Conservation (phyloP, 2,888 invertebrate species). For the Acrobasis suavella region DNA sequence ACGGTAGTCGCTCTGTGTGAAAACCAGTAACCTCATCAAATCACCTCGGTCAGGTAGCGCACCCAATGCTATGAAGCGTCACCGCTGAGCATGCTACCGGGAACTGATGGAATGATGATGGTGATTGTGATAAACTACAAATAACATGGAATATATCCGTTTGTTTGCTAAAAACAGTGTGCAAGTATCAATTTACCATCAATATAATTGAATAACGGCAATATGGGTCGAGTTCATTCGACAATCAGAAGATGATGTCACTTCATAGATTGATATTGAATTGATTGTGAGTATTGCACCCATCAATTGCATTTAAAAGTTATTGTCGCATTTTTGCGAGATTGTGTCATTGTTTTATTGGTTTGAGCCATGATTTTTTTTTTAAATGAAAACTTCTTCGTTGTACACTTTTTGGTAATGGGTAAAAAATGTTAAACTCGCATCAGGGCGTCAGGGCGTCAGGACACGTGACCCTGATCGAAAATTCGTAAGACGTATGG, state of each 20-base stretch:
- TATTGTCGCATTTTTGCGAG: conserved; percentile 42
- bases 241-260: conserved; percentile 63
- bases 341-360: conserved; percentile 57
- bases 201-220: conserved; percentile 72
- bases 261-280: conserved; percentile 46
- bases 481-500: too few relatives aligned
- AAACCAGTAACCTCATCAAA: too few relatives aligned
- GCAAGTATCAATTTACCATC: conserved; percentile 56
- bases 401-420: too few relatives aligned
- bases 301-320: conserved; percentile 58
- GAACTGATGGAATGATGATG: too few relatives aligned
- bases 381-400: too few relatives aligned
- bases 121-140: neutral
- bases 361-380: conserved; percentile 25
- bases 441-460: too few relatives aligned
- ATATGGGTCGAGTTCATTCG: conserved; percentile 58
- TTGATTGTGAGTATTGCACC: conserved; percentile 56
- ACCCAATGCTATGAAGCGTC: too few relatives aligned
- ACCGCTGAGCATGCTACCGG: too few relatives aligned
- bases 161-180: neutral
- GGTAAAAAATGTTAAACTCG: too few relatives aligned
- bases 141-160: neutral
- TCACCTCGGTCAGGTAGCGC: too few relatives aligned
- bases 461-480: too few relatives aligned
- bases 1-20: too few relatives aligned